Percentiles rank a stretch among this genome's conserved stretches.
These are phyloP conservation scores for Leptothorax acervorum DNA, from an alignment of 2,888 invertebrate species.

Conservation along the genomic window DNA sequence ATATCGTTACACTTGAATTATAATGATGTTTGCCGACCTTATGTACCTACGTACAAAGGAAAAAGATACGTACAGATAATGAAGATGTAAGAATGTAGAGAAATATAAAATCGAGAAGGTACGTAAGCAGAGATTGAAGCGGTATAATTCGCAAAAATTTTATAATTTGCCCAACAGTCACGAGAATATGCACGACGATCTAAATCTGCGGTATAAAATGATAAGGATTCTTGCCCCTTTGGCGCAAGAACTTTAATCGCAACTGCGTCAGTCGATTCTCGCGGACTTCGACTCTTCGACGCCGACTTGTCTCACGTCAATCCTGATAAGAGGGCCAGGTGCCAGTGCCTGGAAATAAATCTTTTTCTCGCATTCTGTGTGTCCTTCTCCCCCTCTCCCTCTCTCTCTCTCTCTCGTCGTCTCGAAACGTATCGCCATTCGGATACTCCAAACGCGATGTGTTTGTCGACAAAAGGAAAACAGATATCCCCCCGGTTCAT, in stretches of 20 bases:
- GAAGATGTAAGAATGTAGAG: not conserved
- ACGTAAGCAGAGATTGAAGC: not conserved
- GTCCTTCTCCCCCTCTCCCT: not conserved
- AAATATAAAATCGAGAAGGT: not conserved
- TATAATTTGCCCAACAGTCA: not conserved
- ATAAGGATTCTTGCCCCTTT: not conserved
- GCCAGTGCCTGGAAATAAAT: conserved; percentile 71
- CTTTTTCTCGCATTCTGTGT: conserved; percentile 59
- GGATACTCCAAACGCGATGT: conserved; percentile 72
- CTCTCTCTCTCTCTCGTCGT: conserved; percentile 20
- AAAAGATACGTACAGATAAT: not conserved
- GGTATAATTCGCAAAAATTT: not conserved
- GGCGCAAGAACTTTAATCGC: not conserved
- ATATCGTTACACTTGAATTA: conserved; percentile 23
- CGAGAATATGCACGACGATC: not conserved
- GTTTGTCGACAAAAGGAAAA: conserved; percentile 78
- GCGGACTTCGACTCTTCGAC: conserved; percentile 24
- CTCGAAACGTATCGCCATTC: conserved; percentile 73
- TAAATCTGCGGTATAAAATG: not conserved
- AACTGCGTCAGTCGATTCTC: not conserved
- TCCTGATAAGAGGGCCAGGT: conserved; percentile 72
- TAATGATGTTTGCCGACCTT: conserved; percentile 5
- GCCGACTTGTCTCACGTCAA: conserved; percentile 48
- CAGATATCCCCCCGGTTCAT: conserved; percentile 78
- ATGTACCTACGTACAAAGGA: not conserved